A percentile compares a stretch with the other conserved stretches of the same genome.
These are phyloP conservation scores for Elanoides forficatus DNA, from an alignment of 2,113 vertebrate genomes.

Conservation along the genomic window DNA sequence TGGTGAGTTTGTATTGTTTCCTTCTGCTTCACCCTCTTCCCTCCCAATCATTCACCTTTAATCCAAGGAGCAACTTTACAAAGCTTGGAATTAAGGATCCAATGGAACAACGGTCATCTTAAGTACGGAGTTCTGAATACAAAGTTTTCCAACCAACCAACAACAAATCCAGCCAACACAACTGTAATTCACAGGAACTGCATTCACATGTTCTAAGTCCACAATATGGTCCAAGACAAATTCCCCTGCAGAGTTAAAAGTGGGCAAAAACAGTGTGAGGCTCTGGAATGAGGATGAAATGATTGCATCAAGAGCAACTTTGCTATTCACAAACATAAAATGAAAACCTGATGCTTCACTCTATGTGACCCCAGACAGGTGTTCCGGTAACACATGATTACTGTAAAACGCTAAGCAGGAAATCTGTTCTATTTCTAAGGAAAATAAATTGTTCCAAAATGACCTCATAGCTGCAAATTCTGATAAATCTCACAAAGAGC, in stretches of 20 bases:
- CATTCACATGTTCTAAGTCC: not conserved
- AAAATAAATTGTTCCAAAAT: not conserved
- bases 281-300: not conserved
- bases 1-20: fast-evolving
- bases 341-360: not conserved
- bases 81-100: not conserved
- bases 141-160: not conserved
- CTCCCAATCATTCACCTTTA: not conserved
- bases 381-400: not conserved
- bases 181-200: not conserved
- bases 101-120: fast-evolving
- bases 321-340: not conserved
- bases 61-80: not conserved
- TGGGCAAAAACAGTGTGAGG: not conserved
- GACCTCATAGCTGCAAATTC: not conserved
- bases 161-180: not conserved
- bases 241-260: not conserved
- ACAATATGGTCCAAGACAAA: not conserved
- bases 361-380: not conserved
- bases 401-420: not conserved
- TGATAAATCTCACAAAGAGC: not conserved
- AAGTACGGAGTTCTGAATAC: not conserved
- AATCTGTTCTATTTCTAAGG: not conserved
- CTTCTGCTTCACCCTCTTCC: not conserved
- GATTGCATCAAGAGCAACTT: not conserved